Base-by-base conservation (phyloP, 2,888 invertebrate genomes). In the Ischnus inquisitorius region DNA sequence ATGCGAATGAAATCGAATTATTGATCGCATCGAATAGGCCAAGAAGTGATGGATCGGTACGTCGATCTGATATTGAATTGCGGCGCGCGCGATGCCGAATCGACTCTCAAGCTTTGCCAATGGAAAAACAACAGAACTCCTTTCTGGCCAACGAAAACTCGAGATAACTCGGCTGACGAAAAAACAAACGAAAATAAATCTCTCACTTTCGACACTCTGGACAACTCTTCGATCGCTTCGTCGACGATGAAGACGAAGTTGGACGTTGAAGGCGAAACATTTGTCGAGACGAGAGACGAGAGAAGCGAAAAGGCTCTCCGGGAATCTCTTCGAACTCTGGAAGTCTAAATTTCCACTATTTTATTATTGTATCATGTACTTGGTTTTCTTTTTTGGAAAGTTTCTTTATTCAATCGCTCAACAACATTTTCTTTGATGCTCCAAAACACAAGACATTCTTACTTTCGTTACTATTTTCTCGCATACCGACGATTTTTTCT, bases 41-140 rank as follows among this genome's bases (percentile, higher is more conserved):
- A 95, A 92, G 94, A 95, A 88, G 87, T 93, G 25, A 94, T 95
- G 93, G 90, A 94, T 0, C 91, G 93, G 0, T 95, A 94, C 86
- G 94, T 94, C 78, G 90, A 92, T 77, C 87, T 94, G 19, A 78
- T 95, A 71, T 89, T 92, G 48, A 92, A 94, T 82, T 93, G 94
- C 4, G 92, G 91, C 5, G 80, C 65, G 0, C 94, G 94, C 76
- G 86, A 89, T 54, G 2, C 92, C 0, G 90, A 94, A 4, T 94
- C 94, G 0, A 91, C 94, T 83, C 88, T 93, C 67, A 94, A 94
- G 86, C 90, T 92, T 0, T 94, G 95, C 4, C 94, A 94, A 79
- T 95, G 95, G 95, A 95, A 95, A 87, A 90, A 94, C 28, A 89
- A 90, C 0, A 91, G 93, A 28, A 85, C 91, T 0, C 92, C 93